Evolutionary conservation across 2,888 invertebrate species (phyloP), one percentile per base, ranked within the genome.

Genomic region (Phortica magna): DNA sequence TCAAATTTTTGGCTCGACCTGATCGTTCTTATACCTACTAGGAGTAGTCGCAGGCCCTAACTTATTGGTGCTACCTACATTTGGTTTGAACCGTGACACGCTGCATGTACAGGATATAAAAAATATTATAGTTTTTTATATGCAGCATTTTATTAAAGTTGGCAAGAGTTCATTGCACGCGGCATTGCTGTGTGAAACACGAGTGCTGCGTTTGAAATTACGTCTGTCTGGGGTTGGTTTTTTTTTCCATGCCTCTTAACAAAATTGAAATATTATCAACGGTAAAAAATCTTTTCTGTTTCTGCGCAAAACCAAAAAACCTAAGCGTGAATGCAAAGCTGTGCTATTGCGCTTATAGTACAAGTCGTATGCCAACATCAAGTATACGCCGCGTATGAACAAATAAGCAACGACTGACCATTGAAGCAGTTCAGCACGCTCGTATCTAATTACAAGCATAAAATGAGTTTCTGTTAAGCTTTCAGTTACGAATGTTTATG

Each of bases 251-350:
- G 2, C 48, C 14, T 12, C 48, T 73, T 73, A 73, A 73, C n/a
- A 73, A 59, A 59, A 57, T 59, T 73, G 57, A 59, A 73, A 73
- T 59, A 59, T 57, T 73, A 73, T 73, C 72, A 73, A 59, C 43
- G 4, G 57, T 61, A 42, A 59, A 59, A 73, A 73, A 73, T 73
- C 57, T 57, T 43, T n/a, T 39, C 9, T 65, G 1, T 41, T 10
- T 7, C 3, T 19, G 7, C 22, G 5, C 39, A 1, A 65, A 65
- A 61, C 19, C 22, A 53, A 53, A 53, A 53, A 22, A 10, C 61
- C 0, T 22, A 22, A 22, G 10, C 22, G 19, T 17, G 61, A 22
- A 61, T 10, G 12, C 19, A 31, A 22, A 61, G 19, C 9, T 61
- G 0, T n/a, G n/a, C n/a, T n/a, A n/a, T n/a, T n/a, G n/a, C n/a